Evolutionary conservation across 2,113 vertebrate genomes (phyloP).

Genomic region (Nesoenas mayeri): DNA sequence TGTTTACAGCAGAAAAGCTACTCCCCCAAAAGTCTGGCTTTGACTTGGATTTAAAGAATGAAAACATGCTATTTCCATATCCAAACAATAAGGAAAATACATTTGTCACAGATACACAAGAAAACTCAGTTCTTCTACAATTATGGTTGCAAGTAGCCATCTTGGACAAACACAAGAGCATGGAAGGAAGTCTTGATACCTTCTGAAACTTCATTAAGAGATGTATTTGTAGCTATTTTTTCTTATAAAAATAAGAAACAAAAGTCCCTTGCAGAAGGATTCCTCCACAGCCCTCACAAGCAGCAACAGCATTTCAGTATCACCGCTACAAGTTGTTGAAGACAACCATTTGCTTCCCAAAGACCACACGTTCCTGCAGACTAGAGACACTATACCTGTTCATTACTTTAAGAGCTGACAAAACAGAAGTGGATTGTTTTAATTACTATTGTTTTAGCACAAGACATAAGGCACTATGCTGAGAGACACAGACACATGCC

Average conservation of each 20-base stretch:
- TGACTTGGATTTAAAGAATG: not conserved
- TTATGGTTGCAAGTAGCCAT: not conserved
- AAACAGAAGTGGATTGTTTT: not conserved
- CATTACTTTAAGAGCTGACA: not conserved
- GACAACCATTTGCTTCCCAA: not conserved
- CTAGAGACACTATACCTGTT: not conserved
- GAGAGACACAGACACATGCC: not conserved
- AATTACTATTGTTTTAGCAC: not conserved
- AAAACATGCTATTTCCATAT: not conserved
- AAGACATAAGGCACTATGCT: not conserved
- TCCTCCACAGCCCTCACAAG: not conserved
- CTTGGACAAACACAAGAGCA: not conserved
- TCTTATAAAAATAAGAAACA: not conserved
- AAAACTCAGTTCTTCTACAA: not conserved
- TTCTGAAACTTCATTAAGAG: not conserved
- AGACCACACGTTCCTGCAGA: not conserved
- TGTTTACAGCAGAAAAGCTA: not conserved
- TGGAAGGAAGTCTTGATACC: not conserved
- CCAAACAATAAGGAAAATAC: not conserved
- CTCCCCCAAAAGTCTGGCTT: not conserved
- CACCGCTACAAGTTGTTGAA: not conserved
- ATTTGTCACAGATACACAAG: not conserved
- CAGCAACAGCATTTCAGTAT: not conserved
- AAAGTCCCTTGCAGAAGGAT: not conserved
- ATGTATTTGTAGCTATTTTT: not conserved